Conservation (phyloP, 2,888 invertebrate species). For the Aporophyla nigra region DNA sequence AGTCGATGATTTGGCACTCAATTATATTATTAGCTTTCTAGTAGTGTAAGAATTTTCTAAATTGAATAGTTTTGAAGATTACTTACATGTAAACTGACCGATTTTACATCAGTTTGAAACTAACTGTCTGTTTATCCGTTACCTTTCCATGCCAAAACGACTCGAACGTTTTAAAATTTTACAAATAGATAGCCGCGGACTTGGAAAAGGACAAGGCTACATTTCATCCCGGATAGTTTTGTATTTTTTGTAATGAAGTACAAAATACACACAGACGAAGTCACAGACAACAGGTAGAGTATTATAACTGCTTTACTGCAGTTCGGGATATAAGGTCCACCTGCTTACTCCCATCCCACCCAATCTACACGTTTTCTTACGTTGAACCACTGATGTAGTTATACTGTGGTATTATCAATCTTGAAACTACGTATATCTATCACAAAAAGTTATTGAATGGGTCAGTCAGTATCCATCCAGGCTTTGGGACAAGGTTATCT, state of each 20-base stretch:
- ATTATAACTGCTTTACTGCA: neutral
- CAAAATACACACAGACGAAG: neutral
- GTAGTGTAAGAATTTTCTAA: no score
- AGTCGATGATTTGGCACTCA: no score
- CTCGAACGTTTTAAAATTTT: neutral
- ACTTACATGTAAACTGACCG: no score
- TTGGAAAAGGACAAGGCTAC: neutral
- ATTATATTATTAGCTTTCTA: no score
- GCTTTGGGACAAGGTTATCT: constrained; percentile 6
- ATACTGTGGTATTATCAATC: constrained; percentile 47
- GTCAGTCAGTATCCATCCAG: constrained; percentile 17
- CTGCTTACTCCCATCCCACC: neutral
- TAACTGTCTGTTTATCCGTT: neutral
- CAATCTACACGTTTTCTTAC: no score
- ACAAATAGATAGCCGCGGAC: no score
- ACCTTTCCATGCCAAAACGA: neutral
- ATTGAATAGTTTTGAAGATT: no score
- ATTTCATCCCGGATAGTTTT: neutral
- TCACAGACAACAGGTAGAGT: neutral
- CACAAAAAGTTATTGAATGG: constrained; percentile 52
- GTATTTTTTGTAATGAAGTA: neutral
- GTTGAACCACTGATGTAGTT: constrained; percentile 8
- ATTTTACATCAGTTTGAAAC: no score
- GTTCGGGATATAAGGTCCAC: neutral
- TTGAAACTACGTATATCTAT: constrained; percentile 28